A percentile compares a stretch with the other conserved stretches of the same genome.
Conservation (phyloP, 2,797 vertebrate species). For the Muscicapa comitata region DNA sequence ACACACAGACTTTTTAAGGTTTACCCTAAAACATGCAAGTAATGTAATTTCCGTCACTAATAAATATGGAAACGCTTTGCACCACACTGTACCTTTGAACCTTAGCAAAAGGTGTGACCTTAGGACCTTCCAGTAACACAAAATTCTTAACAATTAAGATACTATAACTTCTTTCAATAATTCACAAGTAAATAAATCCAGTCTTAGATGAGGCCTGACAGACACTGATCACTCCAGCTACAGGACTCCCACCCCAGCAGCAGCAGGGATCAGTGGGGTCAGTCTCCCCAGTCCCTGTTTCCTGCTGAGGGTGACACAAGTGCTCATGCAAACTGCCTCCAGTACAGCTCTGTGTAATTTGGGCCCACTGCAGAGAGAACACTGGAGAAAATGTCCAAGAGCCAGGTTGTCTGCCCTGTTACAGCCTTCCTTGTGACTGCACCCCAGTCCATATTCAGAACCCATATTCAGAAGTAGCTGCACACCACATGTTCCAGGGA, state of each 20-base stretch:
- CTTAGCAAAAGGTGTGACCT: background rate
- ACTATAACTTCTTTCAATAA: background rate
- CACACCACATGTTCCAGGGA: background rate
- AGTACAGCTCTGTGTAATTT: background rate
- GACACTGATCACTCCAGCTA: background rate
- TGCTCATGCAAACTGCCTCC: background rate
- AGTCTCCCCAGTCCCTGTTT: background rate
- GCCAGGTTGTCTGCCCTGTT: background rate
- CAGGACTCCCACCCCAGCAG: background rate
- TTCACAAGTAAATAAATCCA: background rate
- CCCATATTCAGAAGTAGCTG: background rate
- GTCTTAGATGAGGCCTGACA: background rate
- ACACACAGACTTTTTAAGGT: background rate
- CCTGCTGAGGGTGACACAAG: background rate
- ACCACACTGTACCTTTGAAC: background rate
- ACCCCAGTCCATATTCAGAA: background rate
- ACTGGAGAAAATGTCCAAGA: background rate
- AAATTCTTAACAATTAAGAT: background rate
- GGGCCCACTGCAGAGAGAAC: background rate
- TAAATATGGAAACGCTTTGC: background rate
- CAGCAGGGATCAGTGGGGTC: background rate
- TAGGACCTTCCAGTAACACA: background rate
- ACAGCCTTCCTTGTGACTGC: background rate
- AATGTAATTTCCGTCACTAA: background rate
- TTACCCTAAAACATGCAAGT: background rate